Evolutionary conservation across 2,888 invertebrate genomes (phyloP).

Genomic region (Eulithis testata): DNA sequence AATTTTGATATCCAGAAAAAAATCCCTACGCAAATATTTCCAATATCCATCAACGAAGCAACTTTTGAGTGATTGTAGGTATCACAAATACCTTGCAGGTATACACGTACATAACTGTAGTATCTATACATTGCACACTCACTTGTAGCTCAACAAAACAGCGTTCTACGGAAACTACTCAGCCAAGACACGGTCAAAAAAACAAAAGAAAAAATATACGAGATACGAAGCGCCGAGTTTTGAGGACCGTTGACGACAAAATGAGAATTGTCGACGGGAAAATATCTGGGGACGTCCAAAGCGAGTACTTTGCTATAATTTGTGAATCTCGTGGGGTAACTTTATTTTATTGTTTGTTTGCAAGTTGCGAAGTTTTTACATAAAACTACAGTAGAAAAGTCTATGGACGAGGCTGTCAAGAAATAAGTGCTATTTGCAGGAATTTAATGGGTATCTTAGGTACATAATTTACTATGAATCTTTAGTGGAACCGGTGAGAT

Average conservation of each 20-base stretch:
- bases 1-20: too few species aligned
- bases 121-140: not conserved
- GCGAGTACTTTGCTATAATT: conserved; percentile 42
- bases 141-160: conserved; percentile 21
- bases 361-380: conserved; percentile 13
- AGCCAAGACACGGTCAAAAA: conserved; percentile 34
- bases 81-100: too few species aligned
- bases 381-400: conserved; percentile 7
- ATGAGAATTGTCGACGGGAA: conserved; percentile 44
- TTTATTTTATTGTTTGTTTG: conserved; percentile 18
- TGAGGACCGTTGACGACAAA: conserved; percentile 48
- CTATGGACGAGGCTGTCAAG: not conserved
- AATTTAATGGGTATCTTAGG: not conserved
- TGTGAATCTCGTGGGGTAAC: conserved; percentile 24
- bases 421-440: not conserved
- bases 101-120: not conserved
- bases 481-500: too few species aligned
- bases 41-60: too few species aligned
- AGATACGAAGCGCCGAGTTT: conserved; percentile 44
- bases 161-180: conserved; percentile 20
- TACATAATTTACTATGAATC: too few species aligned
- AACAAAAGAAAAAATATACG: conserved; percentile 48
- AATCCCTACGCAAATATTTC: too few species aligned
- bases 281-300: conserved; percentile 45
- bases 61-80: too few species aligned